These are phyloP conservation scores for Vulpes vulpes DNA, from an alignment of 2,113 vertebrate genomes.

Conservation along the genomic window DNA sequence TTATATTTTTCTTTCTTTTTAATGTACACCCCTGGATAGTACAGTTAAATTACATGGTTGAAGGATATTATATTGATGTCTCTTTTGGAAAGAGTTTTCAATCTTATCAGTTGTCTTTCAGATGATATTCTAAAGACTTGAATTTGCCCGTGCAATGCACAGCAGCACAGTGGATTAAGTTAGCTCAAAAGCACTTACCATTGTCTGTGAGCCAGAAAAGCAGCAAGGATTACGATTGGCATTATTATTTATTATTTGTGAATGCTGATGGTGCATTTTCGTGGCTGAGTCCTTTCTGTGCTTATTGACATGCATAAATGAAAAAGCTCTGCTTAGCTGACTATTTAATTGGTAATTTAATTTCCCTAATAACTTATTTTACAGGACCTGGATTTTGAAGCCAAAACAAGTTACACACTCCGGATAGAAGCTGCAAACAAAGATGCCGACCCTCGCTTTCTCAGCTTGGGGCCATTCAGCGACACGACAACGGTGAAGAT, in stretches of 20 bases:
- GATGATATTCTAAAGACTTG: not conserved
- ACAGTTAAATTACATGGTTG: not conserved
- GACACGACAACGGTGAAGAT: conserved; percentile 94
- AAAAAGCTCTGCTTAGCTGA: not conserved
- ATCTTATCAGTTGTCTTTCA: not conserved
- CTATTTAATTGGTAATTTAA: conserved; percentile 65
- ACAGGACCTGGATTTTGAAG: conserved; percentile 96
- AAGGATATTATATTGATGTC: not conserved
- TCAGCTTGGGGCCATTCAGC: conserved; percentile 94
- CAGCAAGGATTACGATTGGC: not conserved
- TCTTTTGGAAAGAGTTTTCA: not conserved
- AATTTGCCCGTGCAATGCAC: fast-evolving
- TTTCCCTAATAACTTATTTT: conserved; percentile 72
- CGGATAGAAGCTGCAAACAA: conserved; percentile 96
- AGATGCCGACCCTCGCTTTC: conserved; percentile 94
- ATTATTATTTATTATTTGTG: conserved; percentile 8
- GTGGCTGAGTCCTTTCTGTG: not conserved
- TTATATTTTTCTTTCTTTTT: not conserved
- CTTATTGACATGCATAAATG: not conserved
- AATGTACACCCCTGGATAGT: not conserved
- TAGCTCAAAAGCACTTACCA: not conserved
- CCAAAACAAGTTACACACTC: conserved; percentile 93
- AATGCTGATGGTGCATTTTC: conserved; percentile 26
- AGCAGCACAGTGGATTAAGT: not conserved
- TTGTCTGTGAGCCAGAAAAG: not conserved